phyloP scores from a whole-genome alignment of 2,888 invertebrate species.

The Vandiemenella viatica region DNA sequence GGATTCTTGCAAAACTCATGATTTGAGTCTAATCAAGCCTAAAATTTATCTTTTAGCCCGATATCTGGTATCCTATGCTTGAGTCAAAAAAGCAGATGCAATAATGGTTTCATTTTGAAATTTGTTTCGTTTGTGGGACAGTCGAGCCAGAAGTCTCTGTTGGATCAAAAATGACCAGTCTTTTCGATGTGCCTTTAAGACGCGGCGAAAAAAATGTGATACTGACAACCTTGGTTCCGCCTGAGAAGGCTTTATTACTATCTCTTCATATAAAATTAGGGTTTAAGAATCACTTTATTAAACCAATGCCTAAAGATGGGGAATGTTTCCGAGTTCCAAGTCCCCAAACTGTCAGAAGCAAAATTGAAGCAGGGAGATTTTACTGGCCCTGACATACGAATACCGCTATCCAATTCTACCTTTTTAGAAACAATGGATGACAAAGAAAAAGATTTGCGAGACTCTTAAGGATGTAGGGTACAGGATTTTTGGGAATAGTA shows the following conservation, averaged over 20 bases:
- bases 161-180: slow-evolving; percentile 18
- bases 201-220: slow-evolving; percentile 10
- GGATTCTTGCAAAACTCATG: too few relatives aligned
- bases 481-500: too few relatives aligned
- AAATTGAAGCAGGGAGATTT: slow-evolving; percentile 8
- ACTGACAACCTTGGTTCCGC: neutral
- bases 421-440: neutral
- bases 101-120: too few relatives aligned
- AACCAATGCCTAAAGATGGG: neutral
- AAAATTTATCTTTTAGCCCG: too few relatives aligned
- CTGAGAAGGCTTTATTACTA: neutral
- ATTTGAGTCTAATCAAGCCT: too few relatives aligned
- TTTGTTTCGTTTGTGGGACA: slow-evolving; percentile 5
- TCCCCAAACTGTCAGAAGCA: slow-evolving; percentile 7
- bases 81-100: too few relatives aligned
- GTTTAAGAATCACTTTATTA: neutral
- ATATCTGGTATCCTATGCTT: too few relatives aligned
- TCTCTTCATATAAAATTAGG: neutral
- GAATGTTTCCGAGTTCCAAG: slow-evolving; percentile 2
- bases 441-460: neutral
- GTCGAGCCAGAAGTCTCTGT: slow-evolving; percentile 19
- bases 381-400: neutral
- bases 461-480: too few relatives aligned
- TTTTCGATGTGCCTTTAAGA: slow-evolving; percentile 7
- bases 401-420: neutral